Evolutionary conservation across 2,888 invertebrate genomes (phyloP).

Genomic region (Atethmia centrago): DNA sequence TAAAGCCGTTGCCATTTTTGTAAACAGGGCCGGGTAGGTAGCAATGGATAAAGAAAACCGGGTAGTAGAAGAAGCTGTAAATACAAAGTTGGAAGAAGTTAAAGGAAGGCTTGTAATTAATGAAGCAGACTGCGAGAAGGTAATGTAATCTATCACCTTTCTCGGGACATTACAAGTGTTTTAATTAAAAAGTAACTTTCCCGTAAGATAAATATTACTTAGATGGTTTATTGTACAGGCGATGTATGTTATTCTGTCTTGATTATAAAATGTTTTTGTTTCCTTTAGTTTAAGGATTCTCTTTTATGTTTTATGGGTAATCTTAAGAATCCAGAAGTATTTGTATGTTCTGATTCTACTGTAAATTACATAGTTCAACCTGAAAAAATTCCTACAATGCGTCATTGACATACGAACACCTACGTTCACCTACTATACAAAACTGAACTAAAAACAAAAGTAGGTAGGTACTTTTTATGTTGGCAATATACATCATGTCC

Average conservation of each 20-base stretch:
- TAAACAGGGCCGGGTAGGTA: neutral
- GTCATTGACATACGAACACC: too few species aligned
- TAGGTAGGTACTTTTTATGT: neutral
- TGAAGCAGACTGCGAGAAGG: constrained; percentile 26
- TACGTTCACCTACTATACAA: neutral
- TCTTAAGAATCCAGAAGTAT: neutral
- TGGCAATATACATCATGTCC: too few species aligned
- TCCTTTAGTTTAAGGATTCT: neutral
- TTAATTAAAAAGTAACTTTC: constrained; percentile 40
- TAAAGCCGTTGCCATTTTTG: neutral
- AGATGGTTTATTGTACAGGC: neutral
- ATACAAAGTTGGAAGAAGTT: constrained; percentile 37
- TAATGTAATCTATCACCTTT: constrained; percentile 39
- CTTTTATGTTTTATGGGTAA: too few species aligned
- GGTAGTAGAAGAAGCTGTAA: neutral
- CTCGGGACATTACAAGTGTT: constrained; percentile 31
- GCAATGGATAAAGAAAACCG: neutral
- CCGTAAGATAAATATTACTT: constrained; percentile 1
- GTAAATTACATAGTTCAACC: neutral
- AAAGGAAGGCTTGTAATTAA: constrained; percentile 35
- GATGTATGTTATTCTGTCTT: neutral
- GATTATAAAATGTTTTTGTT: neutral
- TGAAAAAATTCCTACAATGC: neutral
- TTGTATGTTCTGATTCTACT: neutral
- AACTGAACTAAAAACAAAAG: neutral